Percentiles rank a stretch among this genome's conserved stretches.
phyloP scores from a whole-genome alignment of 1,140 invertebrate genomes.

The Brachystomella parvula region DNA sequence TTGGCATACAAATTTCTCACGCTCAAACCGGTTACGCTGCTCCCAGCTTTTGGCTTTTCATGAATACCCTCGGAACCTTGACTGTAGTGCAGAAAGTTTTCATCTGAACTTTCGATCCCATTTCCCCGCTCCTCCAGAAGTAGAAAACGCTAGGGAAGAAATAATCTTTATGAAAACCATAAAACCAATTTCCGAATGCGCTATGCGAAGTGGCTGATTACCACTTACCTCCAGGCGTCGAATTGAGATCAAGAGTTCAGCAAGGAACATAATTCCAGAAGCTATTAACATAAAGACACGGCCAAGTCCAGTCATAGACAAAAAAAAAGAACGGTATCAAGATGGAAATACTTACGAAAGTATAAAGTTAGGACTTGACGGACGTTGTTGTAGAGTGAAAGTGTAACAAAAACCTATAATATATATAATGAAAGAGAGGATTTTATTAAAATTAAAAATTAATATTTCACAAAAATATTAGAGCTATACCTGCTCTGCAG shows the following conservation, averaged over 20 bases:
- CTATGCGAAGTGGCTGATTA: too few species aligned
- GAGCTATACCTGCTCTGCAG: conserved; percentile 42
- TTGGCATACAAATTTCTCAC: conserved; percentile 11
- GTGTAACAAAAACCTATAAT: conserved; percentile 45
- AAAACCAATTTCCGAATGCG: not conserved
- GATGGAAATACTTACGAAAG: conserved; percentile 46
- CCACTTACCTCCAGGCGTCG: not conserved
- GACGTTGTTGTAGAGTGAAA: conserved; percentile 46
- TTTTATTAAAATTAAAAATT: not conserved
- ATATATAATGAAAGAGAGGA: conserved; percentile 5
- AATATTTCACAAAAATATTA: not conserved
- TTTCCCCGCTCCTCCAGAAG: conserved; percentile 17
- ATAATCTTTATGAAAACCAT: not conserved
- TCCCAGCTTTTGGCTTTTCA: too few species aligned
- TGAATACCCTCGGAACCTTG: conserved; percentile 41
- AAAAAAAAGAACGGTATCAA: too few species aligned
- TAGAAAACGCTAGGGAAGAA: conserved; percentile 16
- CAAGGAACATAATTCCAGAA: not conserved
- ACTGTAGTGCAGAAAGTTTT: not conserved
- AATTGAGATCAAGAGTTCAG: not conserved
- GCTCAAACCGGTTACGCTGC: conserved; percentile 19
- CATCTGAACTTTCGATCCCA: not conserved
- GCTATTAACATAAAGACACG: too few species aligned
- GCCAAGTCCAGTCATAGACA: too few species aligned
- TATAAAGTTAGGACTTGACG: conserved; percentile 46